A percentile compares a stretch with the other conserved stretches of the same genome.
phyloP scores from a whole-genome alignment of 2,888 invertebrate species.

The Mamestra brassicae region DNA sequence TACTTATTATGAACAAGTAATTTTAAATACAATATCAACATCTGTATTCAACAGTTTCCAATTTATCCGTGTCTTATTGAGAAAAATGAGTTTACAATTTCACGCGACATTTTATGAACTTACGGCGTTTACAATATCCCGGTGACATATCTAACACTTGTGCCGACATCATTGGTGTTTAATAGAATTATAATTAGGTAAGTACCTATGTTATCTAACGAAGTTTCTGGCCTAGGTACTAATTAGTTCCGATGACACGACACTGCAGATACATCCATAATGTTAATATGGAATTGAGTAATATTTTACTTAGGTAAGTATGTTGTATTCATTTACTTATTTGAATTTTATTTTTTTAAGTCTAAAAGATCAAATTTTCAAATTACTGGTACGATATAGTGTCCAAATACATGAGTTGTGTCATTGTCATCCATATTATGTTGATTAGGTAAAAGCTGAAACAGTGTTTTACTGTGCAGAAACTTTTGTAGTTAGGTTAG shows the following conservation, averaged over 20 bases:
- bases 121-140: no score
- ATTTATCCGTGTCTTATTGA: no score
- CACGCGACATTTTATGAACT: no score
- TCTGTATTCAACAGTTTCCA: no score
- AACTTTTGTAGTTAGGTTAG: constrained; percentile 8
- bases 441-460: neutral
- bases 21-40: no score
- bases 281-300: constrained; percentile 31
- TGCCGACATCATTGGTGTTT: constrained; percentile 34
- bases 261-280: constrained; percentile 23
- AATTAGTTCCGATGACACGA: constrained; percentile 26
- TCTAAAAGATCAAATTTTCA: constrained; percentile 29
- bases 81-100: no score
- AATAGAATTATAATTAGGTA: constrained; percentile 12
- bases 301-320: constrained; percentile 23
- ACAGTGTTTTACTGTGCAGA: constrained; percentile 11
- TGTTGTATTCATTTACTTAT: constrained; percentile 34
- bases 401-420: constrained; percentile 9
- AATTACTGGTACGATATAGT: constrained; percentile 28
- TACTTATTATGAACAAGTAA: no score
- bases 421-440: constrained; percentile 13
- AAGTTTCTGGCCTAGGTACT: constrained; percentile 51
- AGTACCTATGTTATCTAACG: constrained; percentile 37
- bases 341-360: constrained; percentile 24
- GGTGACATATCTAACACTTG: neutral